Evolutionary conservation across 2,797 vertebrate species (phyloP).

Genomic region (Poecilia gillii): DNA sequence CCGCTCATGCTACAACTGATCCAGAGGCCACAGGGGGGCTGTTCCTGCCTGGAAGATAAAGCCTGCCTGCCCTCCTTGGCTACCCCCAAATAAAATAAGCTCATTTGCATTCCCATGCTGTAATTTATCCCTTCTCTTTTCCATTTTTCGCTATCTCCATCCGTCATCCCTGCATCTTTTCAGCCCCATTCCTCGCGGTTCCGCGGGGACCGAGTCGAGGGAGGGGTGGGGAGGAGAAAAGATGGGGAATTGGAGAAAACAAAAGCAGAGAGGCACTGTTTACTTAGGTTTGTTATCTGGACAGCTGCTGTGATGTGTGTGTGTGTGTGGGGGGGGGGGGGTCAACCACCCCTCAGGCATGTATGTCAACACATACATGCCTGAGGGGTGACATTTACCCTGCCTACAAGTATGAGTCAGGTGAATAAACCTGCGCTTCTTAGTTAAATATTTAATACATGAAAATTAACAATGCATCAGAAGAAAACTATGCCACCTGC

Average conservation of each 20-base stretch:
- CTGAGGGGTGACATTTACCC: constrained; percentile 62
- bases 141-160: constrained; percentile 51
- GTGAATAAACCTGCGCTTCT: constrained; percentile 69
- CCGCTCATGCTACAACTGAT: constrained; percentile 59
- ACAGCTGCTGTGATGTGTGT: constrained; percentile 41
- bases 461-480: constrained; percentile 23
- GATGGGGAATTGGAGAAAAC: constrained; percentile 61
- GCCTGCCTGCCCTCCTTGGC: constrained; percentile 55
- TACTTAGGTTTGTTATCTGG: constrained; percentile 72
- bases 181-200: constrained; percentile 50
- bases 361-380: constrained; percentile 46
- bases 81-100: constrained; percentile 59
- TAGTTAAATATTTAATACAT: constrained; percentile 61
- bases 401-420: constrained; percentile 58
- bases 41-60: constrained; percentile 66
- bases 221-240: constrained; percentile 52
- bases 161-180: constrained; percentile 64
- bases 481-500: neutral
- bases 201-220: constrained; percentile 55
- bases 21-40: constrained; percentile 61
- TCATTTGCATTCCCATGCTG: constrained; percentile 72
- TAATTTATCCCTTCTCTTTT: constrained; percentile 57
- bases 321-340: neutral
- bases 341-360: constrained; percentile 11
- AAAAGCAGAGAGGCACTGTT: constrained; percentile 69